Evolutionary conservation across 2,888 invertebrate genomes (phyloP).

Genomic region (Herminia tarsipennalis): DNA sequence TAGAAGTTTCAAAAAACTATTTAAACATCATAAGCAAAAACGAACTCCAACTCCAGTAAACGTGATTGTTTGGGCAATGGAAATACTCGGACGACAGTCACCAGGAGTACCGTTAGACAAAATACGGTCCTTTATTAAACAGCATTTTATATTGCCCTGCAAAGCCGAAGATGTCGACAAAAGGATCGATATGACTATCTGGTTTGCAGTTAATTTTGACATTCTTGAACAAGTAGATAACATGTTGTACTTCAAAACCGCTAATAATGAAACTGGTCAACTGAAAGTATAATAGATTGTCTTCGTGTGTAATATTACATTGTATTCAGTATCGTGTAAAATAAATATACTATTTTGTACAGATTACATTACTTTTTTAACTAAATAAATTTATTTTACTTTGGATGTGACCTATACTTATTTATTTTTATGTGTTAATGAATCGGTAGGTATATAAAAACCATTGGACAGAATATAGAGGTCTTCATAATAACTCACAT

Average conservation of each 20-base stretch:
- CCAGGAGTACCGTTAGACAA: constrained; percentile 52
- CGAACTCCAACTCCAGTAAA: constrained; percentile 52
- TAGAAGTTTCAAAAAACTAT: constrained; percentile 47
- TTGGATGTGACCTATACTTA: too few species aligned
- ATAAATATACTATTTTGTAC: background rate
- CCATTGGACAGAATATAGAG: too few species aligned
- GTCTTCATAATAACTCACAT: too few species aligned
- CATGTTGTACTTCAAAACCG: constrained; percentile 48
- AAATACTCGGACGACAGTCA: constrained; percentile 49
- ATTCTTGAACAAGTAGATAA: constrained; percentile 50
- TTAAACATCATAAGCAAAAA: constrained; percentile 43
- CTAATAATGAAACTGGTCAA: constrained; percentile 3
- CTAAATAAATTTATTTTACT: background rate
- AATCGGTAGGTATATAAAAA: too few species aligned
- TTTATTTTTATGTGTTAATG: too few species aligned
- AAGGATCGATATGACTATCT: constrained; percentile 54
- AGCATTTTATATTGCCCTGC: constrained; percentile 56
- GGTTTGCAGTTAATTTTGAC: constrained; percentile 57
- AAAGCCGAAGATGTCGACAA: constrained; percentile 51
- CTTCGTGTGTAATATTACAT: background rate
- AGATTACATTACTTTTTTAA: background rate
- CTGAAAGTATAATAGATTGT: background rate
- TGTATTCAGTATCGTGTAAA: constrained; percentile 1
- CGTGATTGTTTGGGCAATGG: constrained; percentile 65
- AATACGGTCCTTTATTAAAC: constrained; percentile 55